Evolutionary conservation across 2,888 invertebrate genomes (phyloP).

Genomic region (Volucella inanis): DNA sequence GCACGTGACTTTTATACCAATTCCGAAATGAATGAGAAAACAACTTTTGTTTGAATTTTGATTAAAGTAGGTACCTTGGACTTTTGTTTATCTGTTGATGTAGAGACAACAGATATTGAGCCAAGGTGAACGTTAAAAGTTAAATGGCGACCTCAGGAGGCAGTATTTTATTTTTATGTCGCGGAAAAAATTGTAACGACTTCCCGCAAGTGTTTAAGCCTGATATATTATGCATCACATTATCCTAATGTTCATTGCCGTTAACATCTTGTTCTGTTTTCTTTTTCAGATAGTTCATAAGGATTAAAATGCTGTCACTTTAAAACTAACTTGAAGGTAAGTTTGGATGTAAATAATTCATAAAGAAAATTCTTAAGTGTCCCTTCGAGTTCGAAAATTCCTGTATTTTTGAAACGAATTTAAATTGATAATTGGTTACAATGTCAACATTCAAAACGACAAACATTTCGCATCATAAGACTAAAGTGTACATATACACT

Average conservation of each 20-base stretch:
- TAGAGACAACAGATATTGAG: not conserved
- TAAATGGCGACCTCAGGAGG: too few relatives aligned
- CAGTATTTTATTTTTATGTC: too few relatives aligned
- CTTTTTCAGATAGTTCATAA: conserved; percentile 35
- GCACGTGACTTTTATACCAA: conserved; percentile 70
- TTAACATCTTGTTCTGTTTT: not conserved
- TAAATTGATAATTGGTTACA: conserved; percentile 33
- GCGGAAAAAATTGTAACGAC: too few relatives aligned
- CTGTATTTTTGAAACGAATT: not conserved
- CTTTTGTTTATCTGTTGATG: not conserved
- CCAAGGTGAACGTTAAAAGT: not conserved
- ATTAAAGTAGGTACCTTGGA: conserved; percentile 7
- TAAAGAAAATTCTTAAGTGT: conserved; percentile 44
- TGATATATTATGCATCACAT: too few relatives aligned
- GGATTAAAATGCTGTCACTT: conserved; percentile 39
- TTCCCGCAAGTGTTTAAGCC: too few relatives aligned
- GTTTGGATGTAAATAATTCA: not conserved
- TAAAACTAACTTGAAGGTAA: conserved; percentile 45
- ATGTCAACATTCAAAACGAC: not conserved
- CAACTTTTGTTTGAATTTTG: not conserved
- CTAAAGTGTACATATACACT: conserved; percentile 21
- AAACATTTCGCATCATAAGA: conserved; percentile 35
- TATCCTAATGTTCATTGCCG: not conserved
- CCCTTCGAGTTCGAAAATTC: not conserved
- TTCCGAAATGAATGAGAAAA: conserved; percentile 1